Base-by-base conservation (phyloP, 2,797 vertebrate genomes). In the Pristis pectinata region DNA sequence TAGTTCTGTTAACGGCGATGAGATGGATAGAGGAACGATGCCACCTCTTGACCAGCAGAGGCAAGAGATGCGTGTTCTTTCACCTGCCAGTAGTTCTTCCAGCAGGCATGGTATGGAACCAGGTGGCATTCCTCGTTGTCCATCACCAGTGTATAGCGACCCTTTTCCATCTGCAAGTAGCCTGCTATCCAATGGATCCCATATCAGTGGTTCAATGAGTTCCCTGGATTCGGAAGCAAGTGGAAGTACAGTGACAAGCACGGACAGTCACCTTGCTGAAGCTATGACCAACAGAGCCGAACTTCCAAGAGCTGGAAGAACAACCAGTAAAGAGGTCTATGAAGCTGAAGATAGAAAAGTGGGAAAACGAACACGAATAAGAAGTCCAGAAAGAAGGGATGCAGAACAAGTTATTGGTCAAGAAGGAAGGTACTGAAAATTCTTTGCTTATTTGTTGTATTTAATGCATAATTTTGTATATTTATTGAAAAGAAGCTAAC, bases 181-280 rank as follows among this genome's bases (percentile, higher is more conserved):
- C 94, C 95, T 98, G 95, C 97, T 98, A 93, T 98, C 98, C 87
- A 98, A 98, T 5, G 98, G 98, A 95, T 98, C 97, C 1, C 97
- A 98, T 96, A 98, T 98, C 95, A 98, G 98, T 15, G 97, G 97
- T 95, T 98, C 98, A 0, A 97, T 97, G 95, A 98, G 98, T 96
- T 98, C 97, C 0, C 96, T 98, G 94, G 98, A 98, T 96, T 98
- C 98, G 0, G 98, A 98, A 5, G 97, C 97, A 96, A 98, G 97
- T 19, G 97, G 97, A 94, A 97, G 97, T 96, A 98, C 97, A 0
- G 97, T 97, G 91, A 96, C 97, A 93, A 98, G 97, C 96, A 97
- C 96, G 0, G 98, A 98, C 94, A 97, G 97, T 96, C 98, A 97
- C 96, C 96, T 96, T 0, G 53, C 96, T 0, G 95, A 96, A 61